Evolutionary conservation across 1,140 invertebrate genomes (phyloP).

Genomic region (Bombus soroeensis): DNA sequence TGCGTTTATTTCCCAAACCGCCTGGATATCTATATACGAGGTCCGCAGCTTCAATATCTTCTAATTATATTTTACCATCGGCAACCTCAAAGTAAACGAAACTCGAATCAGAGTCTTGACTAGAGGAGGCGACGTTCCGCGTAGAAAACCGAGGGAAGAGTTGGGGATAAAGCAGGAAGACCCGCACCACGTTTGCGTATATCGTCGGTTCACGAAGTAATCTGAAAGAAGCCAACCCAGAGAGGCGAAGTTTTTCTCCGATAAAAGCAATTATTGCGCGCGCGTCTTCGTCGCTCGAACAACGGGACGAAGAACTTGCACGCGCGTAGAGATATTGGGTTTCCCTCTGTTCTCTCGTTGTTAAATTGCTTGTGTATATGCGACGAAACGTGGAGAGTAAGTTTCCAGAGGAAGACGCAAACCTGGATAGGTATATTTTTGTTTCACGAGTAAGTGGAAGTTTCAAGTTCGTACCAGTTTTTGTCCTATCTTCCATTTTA

Average conservation of each 20-base stretch:
- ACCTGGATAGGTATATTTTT: not conserved
- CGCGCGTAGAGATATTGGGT: not conserved
- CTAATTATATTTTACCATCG: constrained; percentile 68
- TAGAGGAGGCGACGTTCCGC: constrained; percentile 21
- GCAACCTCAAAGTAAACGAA: constrained; percentile 66
- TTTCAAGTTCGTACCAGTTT: not conserved
- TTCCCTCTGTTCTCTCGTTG: not conserved
- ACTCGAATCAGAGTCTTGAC: constrained; percentile 68
- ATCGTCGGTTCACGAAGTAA: constrained; percentile 41
- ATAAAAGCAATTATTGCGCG: constrained; percentile 25
- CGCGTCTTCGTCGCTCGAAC: not conserved
- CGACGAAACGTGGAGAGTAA: not conserved
- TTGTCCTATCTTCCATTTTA: not conserved
- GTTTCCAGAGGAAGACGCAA: not conserved
- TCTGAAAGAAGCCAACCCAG: constrained; percentile 26
- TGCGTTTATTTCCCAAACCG: constrained; percentile 46
- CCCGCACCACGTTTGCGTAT: constrained; percentile 23
- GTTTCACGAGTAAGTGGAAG: not conserved
- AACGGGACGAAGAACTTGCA: not conserved
- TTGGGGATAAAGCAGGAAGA: not conserved
- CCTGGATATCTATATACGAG: not conserved
- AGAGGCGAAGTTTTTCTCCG: not conserved
- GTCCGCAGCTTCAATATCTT: constrained; percentile 43
- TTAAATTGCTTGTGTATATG: not conserved
- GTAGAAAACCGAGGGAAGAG: not conserved